A percentile compares a stretch with the other conserved stretches of the same genome.
These are phyloP conservation scores for Tolmerus cingulatus DNA, from an alignment of 2,888 invertebrate genomes.

Conservation along the genomic window DNA sequence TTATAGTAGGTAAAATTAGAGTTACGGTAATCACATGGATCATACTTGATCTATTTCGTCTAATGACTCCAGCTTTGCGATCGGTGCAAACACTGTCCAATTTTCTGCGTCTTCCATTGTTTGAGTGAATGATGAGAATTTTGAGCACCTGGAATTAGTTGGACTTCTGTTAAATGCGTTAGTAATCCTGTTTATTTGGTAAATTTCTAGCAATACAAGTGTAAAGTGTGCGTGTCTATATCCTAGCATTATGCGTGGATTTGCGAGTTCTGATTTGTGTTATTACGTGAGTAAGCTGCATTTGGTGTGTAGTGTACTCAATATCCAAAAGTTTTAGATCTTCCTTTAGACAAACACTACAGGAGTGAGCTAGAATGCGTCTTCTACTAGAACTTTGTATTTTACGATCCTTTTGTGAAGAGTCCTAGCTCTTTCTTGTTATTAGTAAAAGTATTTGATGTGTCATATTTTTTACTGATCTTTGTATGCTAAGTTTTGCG, in stretches of 20 bases:
- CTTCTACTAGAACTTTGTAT: not conserved
- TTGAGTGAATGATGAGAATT: constrained; percentile 56
- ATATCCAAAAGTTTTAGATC: not conserved
- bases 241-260: not conserved
- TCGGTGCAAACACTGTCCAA: constrained; percentile 65
- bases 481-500: not conserved
- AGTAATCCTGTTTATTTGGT: not conserved
- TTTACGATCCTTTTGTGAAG: not conserved
- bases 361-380: not conserved
- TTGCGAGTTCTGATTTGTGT: not conserved
- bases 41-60: constrained; percentile 68
- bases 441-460: not conserved
- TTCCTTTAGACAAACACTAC: not conserved
- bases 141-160: constrained; percentile 53
- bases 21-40: constrained; percentile 51
- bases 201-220: not conserved
- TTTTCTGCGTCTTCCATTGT: constrained; percentile 56
- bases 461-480: not conserved
- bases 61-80: constrained; percentile 72
- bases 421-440: not conserved
- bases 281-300: not conserved
- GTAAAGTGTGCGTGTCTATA: not conserved
- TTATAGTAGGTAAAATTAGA: constrained; percentile 16
- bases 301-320: not conserved
- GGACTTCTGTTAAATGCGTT: not conserved